These are phyloP conservation scores for Brevimyrus niger DNA, from an alignment of 2,113 vertebrate species.

Conservation along the genomic window DNA sequence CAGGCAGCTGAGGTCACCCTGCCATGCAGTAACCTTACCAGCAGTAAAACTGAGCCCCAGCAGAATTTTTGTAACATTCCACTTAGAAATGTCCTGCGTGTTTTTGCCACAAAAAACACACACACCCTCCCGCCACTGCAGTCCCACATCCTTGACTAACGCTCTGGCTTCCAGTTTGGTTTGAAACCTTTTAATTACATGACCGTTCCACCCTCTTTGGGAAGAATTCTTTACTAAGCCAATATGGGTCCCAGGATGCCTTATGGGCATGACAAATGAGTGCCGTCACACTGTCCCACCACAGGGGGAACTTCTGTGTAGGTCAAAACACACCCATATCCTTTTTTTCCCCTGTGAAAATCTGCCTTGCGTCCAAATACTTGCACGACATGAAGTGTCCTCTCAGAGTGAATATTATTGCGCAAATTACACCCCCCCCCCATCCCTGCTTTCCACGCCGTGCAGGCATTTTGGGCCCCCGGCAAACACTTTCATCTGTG, in stretches of 20 bases:
- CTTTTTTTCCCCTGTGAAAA: slow-evolving; percentile 19
- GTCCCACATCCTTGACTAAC: slow-evolving; percentile 6
- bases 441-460: slow-evolving; percentile 40
- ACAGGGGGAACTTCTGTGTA: not conserved
- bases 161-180: not conserved
- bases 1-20: not conserved
- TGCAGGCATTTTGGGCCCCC: slow-evolving; percentile 45
- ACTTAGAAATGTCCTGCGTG: not conserved
- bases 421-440: slow-evolving; percentile 46
- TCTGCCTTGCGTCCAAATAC: slow-evolving; percentile 18
- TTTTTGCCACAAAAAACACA: not conserved
- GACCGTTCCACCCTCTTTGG: slow-evolving; percentile 8
- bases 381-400: slow-evolving; percentile 23
- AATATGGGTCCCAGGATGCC: not conserved
- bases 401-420: slow-evolving; percentile 36
- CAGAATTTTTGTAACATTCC: not conserved
- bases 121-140: not conserved
- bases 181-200: slow-evolving; percentile 17
- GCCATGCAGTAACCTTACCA: slow-evolving; percentile 1
- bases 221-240: not conserved
- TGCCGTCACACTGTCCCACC: slow-evolving; percentile 15
- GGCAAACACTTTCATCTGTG: slow-evolving; percentile 54
- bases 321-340: slow-evolving; percentile 23
- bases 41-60: not conserved
- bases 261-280: not conserved